These are phyloP conservation scores for Sussaba pulchella DNA, from an alignment of 2,888 invertebrate species.

Conservation along the genomic window DNA sequence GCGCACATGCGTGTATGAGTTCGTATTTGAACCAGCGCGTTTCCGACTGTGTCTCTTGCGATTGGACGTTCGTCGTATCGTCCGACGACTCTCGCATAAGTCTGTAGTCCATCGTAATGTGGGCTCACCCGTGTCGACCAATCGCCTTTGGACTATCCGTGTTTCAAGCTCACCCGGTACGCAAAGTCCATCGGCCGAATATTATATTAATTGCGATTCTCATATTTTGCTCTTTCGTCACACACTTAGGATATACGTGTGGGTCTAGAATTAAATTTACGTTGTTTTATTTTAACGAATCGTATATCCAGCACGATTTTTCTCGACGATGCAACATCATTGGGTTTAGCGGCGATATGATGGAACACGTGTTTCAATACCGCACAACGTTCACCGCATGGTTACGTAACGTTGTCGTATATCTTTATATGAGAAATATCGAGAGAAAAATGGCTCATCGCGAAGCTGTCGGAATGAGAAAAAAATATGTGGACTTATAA, in stretches of 20 bases:
- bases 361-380: conserved; percentile 27
- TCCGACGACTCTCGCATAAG: conserved; percentile 19
- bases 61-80: conserved; percentile 42
- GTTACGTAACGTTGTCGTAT: conserved; percentile 26
- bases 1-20: background rate
- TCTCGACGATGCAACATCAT: conserved; percentile 6
- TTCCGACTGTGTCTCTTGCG: conserved; percentile 11
- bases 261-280: background rate
- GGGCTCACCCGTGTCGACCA: conserved; percentile 45
- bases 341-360: conserved; percentile 1
- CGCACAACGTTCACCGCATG: background rate
- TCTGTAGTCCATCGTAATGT: conserved; percentile 27
- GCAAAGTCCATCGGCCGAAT: conserved; percentile 55
- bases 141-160: conserved; percentile 32
- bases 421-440: background rate
- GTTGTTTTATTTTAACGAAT: background rate
- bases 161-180: conserved; percentile 40
- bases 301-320: background rate
- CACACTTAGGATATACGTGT: background rate
- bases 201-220: background rate
- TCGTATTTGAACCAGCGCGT: background rate
- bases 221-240: background rate
- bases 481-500: no score
- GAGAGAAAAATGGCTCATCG: background rate
- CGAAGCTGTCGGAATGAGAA: background rate